Evolutionary conservation across 2,888 invertebrate genomes (phyloP).

Genomic region (Itoplectis maculator): DNA sequence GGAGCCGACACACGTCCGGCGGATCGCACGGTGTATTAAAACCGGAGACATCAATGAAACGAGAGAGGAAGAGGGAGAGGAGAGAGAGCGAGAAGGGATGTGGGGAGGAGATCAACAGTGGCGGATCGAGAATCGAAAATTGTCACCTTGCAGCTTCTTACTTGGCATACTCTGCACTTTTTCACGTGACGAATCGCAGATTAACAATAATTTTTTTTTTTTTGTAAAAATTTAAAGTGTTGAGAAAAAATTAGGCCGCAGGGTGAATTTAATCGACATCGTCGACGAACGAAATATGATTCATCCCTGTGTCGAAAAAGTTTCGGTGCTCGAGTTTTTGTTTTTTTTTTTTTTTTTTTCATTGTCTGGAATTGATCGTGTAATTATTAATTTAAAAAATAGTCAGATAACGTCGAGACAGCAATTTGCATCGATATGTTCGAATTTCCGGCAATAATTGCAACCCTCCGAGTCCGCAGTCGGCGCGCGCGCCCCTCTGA

Average conservation of each 20-base stretch:
- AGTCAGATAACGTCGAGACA: slow-evolving; percentile 34
- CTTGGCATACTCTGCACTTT: too few species aligned
- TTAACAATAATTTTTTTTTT: too few species aligned
- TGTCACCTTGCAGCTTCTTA: too few species aligned
- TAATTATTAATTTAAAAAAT: slow-evolving; percentile 29
- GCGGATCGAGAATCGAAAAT: too few species aligned
- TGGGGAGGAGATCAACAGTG: too few species aligned
- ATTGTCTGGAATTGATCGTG: slow-evolving; percentile 14
- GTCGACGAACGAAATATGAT: not conserved
- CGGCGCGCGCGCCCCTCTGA: not conserved
- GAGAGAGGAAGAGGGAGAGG: not conserved
- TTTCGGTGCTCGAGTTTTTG: not conserved
- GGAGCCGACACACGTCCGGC: too few species aligned
- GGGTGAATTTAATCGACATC: too few species aligned
- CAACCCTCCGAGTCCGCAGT: slow-evolving; percentile 10
- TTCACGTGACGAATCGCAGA: too few species aligned
- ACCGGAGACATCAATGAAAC: too few species aligned
- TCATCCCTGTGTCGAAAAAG: not conserved
- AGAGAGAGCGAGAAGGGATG: not conserved
- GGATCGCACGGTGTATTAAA: not conserved
- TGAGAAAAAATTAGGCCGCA: too few species aligned
- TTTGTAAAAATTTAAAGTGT: too few species aligned
- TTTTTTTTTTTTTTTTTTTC: too few species aligned
- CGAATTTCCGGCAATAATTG: slow-evolving; percentile 42
- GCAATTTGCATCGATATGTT: slow-evolving; percentile 49